phyloP scores from a whole-genome alignment of 2,113 vertebrate genomes.

The Crotalus viridis region DNA sequence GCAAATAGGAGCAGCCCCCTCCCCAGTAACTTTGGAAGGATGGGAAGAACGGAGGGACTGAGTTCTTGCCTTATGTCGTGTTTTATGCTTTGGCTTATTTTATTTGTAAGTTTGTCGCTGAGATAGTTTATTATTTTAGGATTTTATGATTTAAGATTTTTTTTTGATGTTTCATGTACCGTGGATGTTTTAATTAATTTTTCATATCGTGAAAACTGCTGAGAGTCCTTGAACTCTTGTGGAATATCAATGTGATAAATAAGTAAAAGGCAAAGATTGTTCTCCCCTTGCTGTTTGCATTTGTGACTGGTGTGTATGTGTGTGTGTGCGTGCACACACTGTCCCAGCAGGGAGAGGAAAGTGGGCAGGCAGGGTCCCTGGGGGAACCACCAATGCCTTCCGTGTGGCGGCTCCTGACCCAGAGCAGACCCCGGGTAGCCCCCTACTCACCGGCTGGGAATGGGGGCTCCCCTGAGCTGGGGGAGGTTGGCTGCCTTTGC shows the following conservation, averaged over 20 bases:
- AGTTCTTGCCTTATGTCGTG: not conserved
- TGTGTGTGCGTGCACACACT: not conserved
- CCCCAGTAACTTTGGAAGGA: not conserved
- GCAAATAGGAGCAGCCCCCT: not conserved
- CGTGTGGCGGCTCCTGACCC: not conserved
- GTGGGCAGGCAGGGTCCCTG: not conserved
- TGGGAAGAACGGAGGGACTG: not conserved
- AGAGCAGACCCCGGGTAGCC: not conserved
- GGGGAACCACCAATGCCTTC: not conserved
- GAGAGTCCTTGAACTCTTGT: not conserved
- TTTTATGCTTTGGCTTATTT: not conserved
- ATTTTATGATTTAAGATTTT: not conserved
- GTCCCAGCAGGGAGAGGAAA: not conserved
- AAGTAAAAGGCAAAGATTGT: not conserved
- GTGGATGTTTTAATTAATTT: not conserved
- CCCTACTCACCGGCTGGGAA: not conserved
- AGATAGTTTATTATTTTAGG: not conserved
- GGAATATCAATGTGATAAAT: not conserved
- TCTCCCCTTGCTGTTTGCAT: not conserved
- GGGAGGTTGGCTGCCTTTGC: not conserved
- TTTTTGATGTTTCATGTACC: not conserved
- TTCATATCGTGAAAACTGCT: not conserved
- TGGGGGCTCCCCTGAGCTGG: not conserved
- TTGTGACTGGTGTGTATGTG: not conserved
- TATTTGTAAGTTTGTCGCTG: not conserved